phyloP scores from a whole-genome alignment of 2,888 invertebrate genomes.

The Athalia cordata region DNA sequence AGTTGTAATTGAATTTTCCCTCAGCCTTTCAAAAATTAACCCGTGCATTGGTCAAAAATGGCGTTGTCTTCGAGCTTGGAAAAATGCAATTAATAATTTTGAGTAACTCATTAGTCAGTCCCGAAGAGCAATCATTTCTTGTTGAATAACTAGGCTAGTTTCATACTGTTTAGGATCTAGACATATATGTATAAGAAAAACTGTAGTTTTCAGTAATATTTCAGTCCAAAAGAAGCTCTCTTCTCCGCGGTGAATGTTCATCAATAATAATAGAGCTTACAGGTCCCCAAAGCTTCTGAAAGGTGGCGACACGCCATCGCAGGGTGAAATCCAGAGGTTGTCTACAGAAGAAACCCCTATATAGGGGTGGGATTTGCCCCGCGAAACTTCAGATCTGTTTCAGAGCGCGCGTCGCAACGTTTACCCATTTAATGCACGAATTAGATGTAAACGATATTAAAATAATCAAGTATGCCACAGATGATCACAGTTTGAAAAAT shows the following conservation, averaged over 20 bases:
- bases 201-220: background rate
- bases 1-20: too few relatives aligned
- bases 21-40: too few relatives aligned
- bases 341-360: slow-evolving; percentile 55
- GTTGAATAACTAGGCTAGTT: too few relatives aligned
- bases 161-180: too few relatives aligned
- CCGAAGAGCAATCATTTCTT: too few relatives aligned
- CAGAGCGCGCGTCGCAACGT: slow-evolving; percentile 55
- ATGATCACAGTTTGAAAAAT: background rate
- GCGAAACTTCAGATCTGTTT: slow-evolving; percentile 61
- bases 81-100: too few relatives aligned
- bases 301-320: slow-evolving; percentile 34
- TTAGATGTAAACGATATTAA: background rate
- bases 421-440: background rate
- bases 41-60: too few relatives aligned
- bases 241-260: slow-evolving; percentile 19
- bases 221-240: background rate
- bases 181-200: background rate
- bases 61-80: too few relatives aligned
- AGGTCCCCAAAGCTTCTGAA: background rate
- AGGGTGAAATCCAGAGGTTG: background rate
- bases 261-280: slow-evolving; percentile 17
- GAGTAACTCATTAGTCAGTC: too few relatives aligned
- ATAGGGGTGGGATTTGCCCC: slow-evolving; percentile 64
- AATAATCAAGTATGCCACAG: background rate